Evolutionary conservation across 2,888 invertebrate species (phyloP).

Genomic region (Leptinotarsa rubiginosa): DNA sequence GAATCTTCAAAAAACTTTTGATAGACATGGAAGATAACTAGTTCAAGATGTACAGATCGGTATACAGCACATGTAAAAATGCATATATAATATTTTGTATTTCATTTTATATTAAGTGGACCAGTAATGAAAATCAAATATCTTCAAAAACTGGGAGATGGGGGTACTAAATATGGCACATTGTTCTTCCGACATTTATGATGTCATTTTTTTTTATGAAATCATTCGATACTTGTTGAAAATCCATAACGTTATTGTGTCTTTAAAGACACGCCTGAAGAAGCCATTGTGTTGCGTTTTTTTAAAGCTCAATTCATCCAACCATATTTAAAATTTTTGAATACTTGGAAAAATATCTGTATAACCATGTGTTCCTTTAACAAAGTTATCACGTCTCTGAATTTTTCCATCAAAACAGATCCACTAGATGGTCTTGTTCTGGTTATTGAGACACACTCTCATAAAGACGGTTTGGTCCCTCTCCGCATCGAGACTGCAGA

Average conservation of each 20-base stretch:
- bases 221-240: too few species aligned
- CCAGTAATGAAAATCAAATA: neutral
- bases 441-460: neutral
- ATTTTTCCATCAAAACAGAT: constrained; percentile 11
- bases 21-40: constrained; percentile 3
- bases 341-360: constrained; percentile 9
- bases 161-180: neutral
- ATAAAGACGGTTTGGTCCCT: constrained; percentile 50
- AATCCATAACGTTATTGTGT: too few species aligned
- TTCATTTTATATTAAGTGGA: neutral
- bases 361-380: neutral
- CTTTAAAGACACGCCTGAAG: too few species aligned
- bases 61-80: constrained; percentile 2
- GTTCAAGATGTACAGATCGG: neutral
- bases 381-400: constrained; percentile 18
- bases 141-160: neutral
- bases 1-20: constrained; percentile 4
- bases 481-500: constrained; percentile 54
- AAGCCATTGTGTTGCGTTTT: too few species aligned
- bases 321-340: constrained; percentile 2
- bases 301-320: neutral
- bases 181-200: neutral
- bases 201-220: too few species aligned
- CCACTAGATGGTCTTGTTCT: constrained; percentile 33
- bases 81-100: neutral